These are phyloP conservation scores for Celastrina argiolus DNA, from an alignment of 2,888 invertebrate species.

Conservation along the genomic window DNA sequence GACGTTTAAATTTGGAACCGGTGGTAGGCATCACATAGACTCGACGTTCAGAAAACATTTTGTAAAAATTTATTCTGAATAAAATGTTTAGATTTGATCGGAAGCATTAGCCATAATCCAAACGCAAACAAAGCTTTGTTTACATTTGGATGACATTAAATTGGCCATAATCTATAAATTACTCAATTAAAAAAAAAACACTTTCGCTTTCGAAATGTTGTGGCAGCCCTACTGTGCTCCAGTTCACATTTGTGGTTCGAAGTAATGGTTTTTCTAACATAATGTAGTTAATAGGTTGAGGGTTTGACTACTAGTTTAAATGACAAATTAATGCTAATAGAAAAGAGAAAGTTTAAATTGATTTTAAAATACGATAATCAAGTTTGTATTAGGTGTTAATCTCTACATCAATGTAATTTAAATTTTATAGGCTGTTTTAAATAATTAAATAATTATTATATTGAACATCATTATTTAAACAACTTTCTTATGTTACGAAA, in stretches of 20 bases:
- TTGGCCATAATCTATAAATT: no score
- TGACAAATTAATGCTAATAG: neutral
- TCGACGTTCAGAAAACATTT: no score
- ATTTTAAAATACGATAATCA: neutral
- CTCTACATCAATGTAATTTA: neutral
- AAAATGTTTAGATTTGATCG: no score
- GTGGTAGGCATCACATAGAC: no score
- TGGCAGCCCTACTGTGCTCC: neutral
- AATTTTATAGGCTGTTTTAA: neutral
- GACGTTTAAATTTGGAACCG: no score
- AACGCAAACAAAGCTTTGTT: no score
- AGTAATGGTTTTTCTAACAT: neutral
- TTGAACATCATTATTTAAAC: neutral
- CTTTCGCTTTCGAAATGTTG: neutral
- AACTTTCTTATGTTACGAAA: neutral
- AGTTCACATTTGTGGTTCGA: neutral
- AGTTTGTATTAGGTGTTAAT: neutral
- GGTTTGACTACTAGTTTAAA: neutral
- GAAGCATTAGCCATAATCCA: no score
- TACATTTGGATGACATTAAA: no score
- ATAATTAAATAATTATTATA: neutral
- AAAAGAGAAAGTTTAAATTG: neutral
- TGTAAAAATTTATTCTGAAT: no score
- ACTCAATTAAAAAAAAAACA: no score
- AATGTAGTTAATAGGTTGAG: slow-evolving; percentile 1